Evolutionary conservation across 2,113 vertebrate genomes (phyloP), one percentile per base, ranked within the genome.

Genomic region (Myotis yumanensis): DNA sequence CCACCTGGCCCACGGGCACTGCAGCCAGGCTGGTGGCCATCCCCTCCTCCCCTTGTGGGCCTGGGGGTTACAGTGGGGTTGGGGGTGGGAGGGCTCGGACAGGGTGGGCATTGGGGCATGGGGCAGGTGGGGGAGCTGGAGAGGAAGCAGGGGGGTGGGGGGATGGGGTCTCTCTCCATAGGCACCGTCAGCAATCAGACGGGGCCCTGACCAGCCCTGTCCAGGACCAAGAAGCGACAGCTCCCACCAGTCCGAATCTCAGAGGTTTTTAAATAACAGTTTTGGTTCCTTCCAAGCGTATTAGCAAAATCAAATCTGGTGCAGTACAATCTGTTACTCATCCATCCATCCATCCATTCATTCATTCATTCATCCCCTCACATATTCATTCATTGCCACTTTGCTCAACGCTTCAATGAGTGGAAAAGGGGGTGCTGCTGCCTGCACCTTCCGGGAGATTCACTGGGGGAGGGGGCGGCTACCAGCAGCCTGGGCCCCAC

Each of bases 1-100:
- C 84, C 93, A 86, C 96, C 96, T 92, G 93, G 84, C 57, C 84
- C 91, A 48, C 3, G 8, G 69, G 76, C 48, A 35, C 43, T 0
- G 32, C 64, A 11, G 57, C 35, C 37, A 16, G 71, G 12, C 51
- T 32, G 64, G 81, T 32, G 86, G 84, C 71, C 0, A 0, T 51
- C 52, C 83, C 43, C 59, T 73, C 80, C 48, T 48, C 40, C 30
- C 43, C 17, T 3, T 0, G 73, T 6, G 0, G 2, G n/a, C 7
- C 10, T 6, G 8, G 43, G 68, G 73, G 54, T 75, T 4, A 14
- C 73, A 9, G 9, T 59, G 59, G 23, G 23, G 59, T 4, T 28
- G 37, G 16, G 81, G 57, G 64, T 7, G 10, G 79, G 64, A 35
- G 46, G 75, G 62, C 25, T 72, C 8, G 1, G n/a, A 20, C 90